phyloP scores from a whole-genome alignment of 1,140 invertebrate genomes.

The Eriocheir sinensis region DNA sequence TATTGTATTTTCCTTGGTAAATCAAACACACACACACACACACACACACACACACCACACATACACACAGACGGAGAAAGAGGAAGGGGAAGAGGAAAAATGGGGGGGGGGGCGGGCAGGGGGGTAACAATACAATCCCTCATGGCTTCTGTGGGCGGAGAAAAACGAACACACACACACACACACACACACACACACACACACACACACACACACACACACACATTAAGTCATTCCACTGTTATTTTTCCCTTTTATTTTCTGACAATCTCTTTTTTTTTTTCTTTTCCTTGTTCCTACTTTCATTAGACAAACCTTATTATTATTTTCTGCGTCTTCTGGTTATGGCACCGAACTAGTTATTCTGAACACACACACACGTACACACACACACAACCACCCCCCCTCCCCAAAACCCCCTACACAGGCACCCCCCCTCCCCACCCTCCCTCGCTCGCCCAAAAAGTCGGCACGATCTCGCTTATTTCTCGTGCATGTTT shows the following conservation, averaged over 20 bases:
- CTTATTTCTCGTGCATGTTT: conserved; percentile 76
- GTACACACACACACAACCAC: conserved; percentile 28
- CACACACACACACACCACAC: not conserved
- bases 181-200: conserved; percentile 34
- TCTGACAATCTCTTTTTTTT: too few relatives aligned
- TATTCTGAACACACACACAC: conserved; percentile 37
- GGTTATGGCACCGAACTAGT: not conserved
- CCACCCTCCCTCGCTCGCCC: conserved; percentile 18
- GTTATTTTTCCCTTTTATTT: too few relatives aligned
- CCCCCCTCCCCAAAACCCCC: not conserved
- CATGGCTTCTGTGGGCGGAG: not conserved
- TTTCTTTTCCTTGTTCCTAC: too few relatives aligned
- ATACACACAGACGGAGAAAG: not conserved
- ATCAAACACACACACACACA: too few relatives aligned
- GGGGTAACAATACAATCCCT: not conserved
- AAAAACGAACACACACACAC: not conserved
- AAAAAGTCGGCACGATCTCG: conserved; percentile 71
- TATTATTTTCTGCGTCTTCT: too few relatives aligned
- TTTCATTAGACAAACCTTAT: too few relatives aligned
- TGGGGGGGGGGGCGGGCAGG: not conserved
- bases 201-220: conserved; percentile 52
- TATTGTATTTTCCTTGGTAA: too few relatives aligned
- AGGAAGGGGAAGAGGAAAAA: not conserved
- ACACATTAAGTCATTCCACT: conserved; percentile 8
- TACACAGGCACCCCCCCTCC: conserved; percentile 35